Percentiles rank a stretch among this genome's conserved stretches.
Conservation (phyloP, 1,140 invertebrate species). For the Arctopsyche grandis region DNA sequence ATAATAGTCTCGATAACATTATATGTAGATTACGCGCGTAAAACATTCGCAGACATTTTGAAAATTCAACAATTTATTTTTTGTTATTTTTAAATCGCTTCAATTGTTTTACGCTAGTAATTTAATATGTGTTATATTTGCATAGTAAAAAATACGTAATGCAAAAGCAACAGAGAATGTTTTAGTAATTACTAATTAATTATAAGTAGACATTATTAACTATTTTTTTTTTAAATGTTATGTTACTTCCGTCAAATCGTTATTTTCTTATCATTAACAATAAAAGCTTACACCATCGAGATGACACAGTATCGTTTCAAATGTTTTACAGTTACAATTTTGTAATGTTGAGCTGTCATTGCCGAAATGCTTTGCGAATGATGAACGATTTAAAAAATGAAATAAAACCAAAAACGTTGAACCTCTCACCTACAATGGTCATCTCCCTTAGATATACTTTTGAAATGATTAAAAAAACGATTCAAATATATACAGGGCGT, state of each 20-base stretch:
- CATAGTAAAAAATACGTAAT: neutral
- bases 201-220: neutral
- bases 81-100: neutral
- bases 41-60: neutral
- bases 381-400: no score
- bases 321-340: neutral
- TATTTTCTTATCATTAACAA: conserved; percentile 16
- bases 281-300: conserved; percentile 16
- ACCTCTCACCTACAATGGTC: no score
- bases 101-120: neutral
- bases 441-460: no score
- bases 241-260: conserved; percentile 18
- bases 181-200: neutral
- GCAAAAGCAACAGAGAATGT: conserved; percentile 9
- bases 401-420: no score
- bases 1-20: no score
- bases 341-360: conserved; percentile 22
- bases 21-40: no score
- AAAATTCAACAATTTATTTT: neutral
- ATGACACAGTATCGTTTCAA: conserved; percentile 6
- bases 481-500: no score
- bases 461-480: no score
- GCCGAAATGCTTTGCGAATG: neutral
- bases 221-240: neutral
- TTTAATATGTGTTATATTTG: neutral